A percentile compares a stretch with the other conserved stretches of the same genome.
Conservation (phyloP, 2,797 vertebrate species). For the Malurus splendens region DNA sequence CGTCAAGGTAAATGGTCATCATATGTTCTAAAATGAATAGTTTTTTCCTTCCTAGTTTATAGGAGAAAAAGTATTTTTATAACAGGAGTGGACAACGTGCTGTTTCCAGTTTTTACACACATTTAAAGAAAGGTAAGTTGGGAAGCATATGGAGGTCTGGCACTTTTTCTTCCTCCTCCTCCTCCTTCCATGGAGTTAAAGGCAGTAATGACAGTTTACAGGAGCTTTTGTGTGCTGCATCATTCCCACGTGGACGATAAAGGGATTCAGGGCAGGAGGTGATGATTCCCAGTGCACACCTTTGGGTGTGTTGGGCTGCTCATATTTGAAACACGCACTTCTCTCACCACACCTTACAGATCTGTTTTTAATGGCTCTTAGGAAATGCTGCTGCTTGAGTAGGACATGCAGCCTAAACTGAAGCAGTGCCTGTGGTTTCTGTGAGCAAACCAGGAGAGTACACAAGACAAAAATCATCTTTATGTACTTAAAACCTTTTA, state of each 20-base stretch:
- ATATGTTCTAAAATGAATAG: neutral
- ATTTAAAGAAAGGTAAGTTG: neutral
- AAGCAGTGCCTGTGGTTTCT: neutral
- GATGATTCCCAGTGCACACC: neutral
- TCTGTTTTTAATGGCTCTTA: neutral
- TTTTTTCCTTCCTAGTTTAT: neutral
- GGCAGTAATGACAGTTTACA: neutral
- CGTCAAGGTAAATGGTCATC: neutral
- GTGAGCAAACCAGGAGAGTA: neutral
- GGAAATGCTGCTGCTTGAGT: neutral
- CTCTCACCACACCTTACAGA: neutral
- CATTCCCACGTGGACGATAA: neutral
- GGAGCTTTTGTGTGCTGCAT: neutral
- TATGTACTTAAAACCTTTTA: neutral
- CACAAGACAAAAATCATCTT: neutral
- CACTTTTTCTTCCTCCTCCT: neutral
- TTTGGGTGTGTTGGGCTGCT: slow-evolving; percentile 44
- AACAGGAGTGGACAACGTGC: neutral
- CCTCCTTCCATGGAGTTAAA: neutral
- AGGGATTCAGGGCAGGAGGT: neutral
- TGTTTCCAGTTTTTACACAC: neutral
- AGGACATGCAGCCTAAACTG: neutral
- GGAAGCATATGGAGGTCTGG: neutral
- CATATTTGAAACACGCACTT: neutral
- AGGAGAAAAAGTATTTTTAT: neutral